phyloP scores from a whole-genome alignment of 2,113 vertebrate genomes.

The Tragelaphus imberbis region DNA sequence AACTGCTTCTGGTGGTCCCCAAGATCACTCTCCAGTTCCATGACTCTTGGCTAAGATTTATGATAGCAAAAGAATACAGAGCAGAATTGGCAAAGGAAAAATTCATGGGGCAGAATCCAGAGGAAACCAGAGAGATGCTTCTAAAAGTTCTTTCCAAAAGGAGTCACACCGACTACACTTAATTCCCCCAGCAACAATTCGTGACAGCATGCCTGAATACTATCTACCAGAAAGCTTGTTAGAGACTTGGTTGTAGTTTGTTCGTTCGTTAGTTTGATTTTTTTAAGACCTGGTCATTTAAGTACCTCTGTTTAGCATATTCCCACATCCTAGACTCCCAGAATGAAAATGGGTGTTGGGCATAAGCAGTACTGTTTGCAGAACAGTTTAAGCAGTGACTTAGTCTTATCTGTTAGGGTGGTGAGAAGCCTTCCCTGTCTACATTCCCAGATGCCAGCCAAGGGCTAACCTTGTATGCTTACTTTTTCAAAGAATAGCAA shows the following conservation, averaged over 20 bases:
- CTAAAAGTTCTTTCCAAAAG: not conserved
- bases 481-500: not conserved
- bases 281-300: not conserved
- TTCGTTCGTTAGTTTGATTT: not conserved
- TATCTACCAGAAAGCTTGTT: not conserved
- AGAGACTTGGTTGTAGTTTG: not conserved
- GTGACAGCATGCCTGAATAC: not conserved
- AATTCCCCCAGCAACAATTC: not conserved
- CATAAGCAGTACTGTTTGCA: not conserved
- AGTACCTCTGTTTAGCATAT: not conserved
- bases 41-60: not conserved
- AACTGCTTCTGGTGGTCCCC: not conserved
- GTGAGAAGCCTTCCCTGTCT: not conserved
- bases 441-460: not conserved
- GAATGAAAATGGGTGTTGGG: not conserved
- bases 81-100: not conserved
- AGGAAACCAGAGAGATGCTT: not conserved
- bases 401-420: not conserved
- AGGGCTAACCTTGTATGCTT: not conserved
- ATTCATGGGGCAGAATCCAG: not conserved
- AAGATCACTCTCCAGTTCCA: not conserved
- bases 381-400: not conserved
- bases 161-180: not conserved
- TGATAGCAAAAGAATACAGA: not conserved
- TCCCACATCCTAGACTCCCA: not conserved